These are phyloP conservation scores for Drosophila lacicola DNA, from an alignment of 2,888 invertebrate species.

Conservation along the genomic window DNA sequence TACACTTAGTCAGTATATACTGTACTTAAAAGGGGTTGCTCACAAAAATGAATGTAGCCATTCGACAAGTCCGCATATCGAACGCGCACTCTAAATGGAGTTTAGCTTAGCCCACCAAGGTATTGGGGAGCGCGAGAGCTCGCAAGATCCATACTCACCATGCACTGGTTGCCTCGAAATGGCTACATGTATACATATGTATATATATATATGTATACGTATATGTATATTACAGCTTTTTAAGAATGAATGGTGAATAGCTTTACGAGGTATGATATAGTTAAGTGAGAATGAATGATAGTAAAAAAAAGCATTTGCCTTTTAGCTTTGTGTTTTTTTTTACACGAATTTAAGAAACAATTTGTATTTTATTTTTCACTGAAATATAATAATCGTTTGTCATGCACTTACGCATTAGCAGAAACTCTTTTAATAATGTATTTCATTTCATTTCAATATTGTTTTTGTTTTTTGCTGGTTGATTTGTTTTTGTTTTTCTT, in stretches of 20 bases:
- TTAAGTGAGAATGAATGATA: constrained; percentile 6
- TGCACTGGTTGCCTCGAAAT: constrained; percentile 17
- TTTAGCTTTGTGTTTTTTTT: constrained; percentile 74
- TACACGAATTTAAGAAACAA: constrained; percentile 82
- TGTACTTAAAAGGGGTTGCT: constrained; percentile 14
- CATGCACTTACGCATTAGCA: constrained; percentile 72
- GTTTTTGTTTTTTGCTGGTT: constrained; percentile 18
- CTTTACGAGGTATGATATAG: constrained; percentile 2
- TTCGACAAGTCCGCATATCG: constrained; percentile 4
- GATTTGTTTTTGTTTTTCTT: constrained; percentile 12
- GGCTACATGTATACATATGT: background rate
- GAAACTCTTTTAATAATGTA: constrained; percentile 58
- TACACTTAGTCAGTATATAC: background rate
- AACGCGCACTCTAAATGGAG: constrained; percentile 30
- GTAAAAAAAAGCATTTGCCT: constrained; percentile 27
- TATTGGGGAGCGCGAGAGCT: background rate
- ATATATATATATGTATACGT: background rate
- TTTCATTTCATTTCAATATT: constrained; percentile 56
- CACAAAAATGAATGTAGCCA: constrained; percentile 8
- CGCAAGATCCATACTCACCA: constrained; percentile 35
- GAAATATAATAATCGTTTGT: constrained; percentile 81
- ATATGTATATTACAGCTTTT: constrained; percentile 9
- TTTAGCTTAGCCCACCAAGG: constrained; percentile 19
- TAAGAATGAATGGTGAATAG: constrained; percentile 17
- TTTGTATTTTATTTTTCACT: constrained; percentile 79